Percentiles rank a stretch among this genome's conserved stretches.
Conservation (phyloP, 2,797 vertebrate species). For the Urophycis tenuis region DNA sequence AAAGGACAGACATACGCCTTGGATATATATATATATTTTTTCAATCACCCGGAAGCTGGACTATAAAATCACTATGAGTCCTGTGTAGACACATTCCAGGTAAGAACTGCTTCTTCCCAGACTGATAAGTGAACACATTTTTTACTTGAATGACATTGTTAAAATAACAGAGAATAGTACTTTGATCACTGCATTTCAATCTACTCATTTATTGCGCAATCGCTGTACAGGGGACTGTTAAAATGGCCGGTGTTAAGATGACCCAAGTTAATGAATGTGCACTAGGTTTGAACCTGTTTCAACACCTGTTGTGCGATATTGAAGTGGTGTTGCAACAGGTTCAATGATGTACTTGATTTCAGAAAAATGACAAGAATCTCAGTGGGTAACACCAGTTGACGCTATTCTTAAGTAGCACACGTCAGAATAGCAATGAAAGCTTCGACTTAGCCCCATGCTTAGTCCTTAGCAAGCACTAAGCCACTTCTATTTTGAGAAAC, state of each 20-base stretch:
- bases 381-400: not conserved
- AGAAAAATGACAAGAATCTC: not conserved
- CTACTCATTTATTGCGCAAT: not conserved
- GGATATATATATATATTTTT: conserved; percentile 29
- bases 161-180: not conserved
- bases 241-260: too few relatives aligned
- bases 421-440: conserved; percentile 6
- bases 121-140: not conserved
- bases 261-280: not conserved
- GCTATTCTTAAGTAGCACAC: not conserved
- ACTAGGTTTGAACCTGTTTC: not conserved
- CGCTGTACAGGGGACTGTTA: not conserved
- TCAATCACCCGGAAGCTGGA: conserved; percentile 30
- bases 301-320: not conserved
- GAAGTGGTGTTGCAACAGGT: too few relatives aligned
- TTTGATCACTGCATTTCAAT: not conserved
- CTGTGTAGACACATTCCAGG: conserved; percentile 53
- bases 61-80: conserved; percentile 46
- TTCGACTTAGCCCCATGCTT: conserved; percentile 24
- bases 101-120: conserved; percentile 35
- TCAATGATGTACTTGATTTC: too few relatives aligned
- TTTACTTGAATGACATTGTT: not conserved
- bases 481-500: conserved; percentile 39
- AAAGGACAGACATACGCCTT: conserved; percentile 19
- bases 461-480: conserved; percentile 46